Percentiles rank a stretch among this genome's conserved stretches.
phyloP scores from a whole-genome alignment of 2,113 vertebrate species.

The Sander lucioperca region DNA sequence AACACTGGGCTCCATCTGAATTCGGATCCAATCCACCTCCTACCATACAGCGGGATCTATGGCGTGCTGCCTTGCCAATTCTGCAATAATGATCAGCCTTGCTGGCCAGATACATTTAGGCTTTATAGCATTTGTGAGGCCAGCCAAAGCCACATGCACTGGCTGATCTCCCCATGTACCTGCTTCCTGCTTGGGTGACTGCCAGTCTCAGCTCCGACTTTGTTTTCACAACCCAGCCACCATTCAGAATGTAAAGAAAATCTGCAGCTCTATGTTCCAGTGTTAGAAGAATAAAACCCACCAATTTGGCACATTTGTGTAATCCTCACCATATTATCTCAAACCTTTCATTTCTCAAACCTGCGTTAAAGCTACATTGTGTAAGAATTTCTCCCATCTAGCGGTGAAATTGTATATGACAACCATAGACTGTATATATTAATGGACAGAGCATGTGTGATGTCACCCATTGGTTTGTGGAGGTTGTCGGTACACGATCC shows the following conservation, averaged over 20 bases:
- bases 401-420: too few relatives aligned
- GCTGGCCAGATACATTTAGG: slow-evolving; percentile 30
- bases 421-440: too few relatives aligned
- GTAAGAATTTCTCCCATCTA: too few relatives aligned
- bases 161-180: slow-evolving; percentile 44
- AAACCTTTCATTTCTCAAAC: neutral
- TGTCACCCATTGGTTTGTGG: too few relatives aligned
- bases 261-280: neutral
- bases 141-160: slow-evolving; percentile 37
- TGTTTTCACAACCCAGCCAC: slow-evolving; percentile 2
- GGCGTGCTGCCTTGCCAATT: slow-evolving; percentile 13
- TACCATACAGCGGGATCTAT: slow-evolving; percentile 14
- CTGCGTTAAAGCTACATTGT: too few relatives aligned
- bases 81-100: slow-evolving; percentile 44
- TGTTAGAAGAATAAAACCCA: neutral
- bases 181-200: slow-evolving; percentile 47
- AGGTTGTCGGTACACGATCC: too few relatives aligned
- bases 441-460: too few relatives aligned
- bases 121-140: slow-evolving; percentile 32
- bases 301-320: neutral
- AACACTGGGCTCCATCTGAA: slow-evolving; percentile 38
- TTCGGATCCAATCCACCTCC: slow-evolving; percentile 32
- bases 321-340: slow-evolving; percentile 5
- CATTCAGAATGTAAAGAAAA: slow-evolving; percentile 33
- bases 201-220: slow-evolving; percentile 37